Conservation (phyloP, 2,888 invertebrate genomes). For the Agrotis exclamationis region DNA sequence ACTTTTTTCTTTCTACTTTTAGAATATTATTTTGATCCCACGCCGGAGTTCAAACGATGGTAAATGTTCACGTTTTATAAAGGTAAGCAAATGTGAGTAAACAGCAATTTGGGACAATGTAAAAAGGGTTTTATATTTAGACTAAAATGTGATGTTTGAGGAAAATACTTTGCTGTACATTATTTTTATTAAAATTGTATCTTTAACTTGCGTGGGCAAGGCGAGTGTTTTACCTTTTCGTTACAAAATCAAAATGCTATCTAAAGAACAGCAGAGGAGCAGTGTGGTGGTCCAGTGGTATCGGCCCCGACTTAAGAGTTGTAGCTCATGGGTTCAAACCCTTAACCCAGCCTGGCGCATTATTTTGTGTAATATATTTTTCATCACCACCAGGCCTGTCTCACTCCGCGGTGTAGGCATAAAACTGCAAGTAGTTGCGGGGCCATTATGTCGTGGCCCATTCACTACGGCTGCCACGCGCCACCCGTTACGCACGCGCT, state of each 20-base stretch:
- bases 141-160: constrained; percentile 20
- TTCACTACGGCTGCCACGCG: too few species aligned
- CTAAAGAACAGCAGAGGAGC: background rate
- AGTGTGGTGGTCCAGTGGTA: background rate
- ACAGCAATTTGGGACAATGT: constrained; percentile 47
- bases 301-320: too few species aligned
- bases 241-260: constrained; percentile 3
- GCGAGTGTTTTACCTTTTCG: background rate
- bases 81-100: constrained; percentile 49
- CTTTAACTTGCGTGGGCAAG: constrained; percentile 1
- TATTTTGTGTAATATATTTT: too few species aligned
- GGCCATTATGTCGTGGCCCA: too few species aligned
- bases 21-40: constrained; percentile 28
- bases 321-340: too few species aligned
- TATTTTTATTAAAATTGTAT: constrained; percentile 29
- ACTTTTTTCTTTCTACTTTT: constrained; percentile 12
- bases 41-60: constrained; percentile 19
- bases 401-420: too few species aligned
- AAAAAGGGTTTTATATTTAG: constrained; percentile 36
- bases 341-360: too few species aligned
- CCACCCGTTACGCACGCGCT: too few species aligned
- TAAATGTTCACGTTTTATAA: constrained; percentile 29
- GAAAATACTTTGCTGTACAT: constrained; percentile 4
- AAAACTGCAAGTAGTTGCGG: too few species aligned
- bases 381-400: too few species aligned